Evolutionary conservation across 1,140 invertebrate genomes (phyloP), one percentile per base, ranked within the genome.

Genomic region (Tenebrio molitor): DNA sequence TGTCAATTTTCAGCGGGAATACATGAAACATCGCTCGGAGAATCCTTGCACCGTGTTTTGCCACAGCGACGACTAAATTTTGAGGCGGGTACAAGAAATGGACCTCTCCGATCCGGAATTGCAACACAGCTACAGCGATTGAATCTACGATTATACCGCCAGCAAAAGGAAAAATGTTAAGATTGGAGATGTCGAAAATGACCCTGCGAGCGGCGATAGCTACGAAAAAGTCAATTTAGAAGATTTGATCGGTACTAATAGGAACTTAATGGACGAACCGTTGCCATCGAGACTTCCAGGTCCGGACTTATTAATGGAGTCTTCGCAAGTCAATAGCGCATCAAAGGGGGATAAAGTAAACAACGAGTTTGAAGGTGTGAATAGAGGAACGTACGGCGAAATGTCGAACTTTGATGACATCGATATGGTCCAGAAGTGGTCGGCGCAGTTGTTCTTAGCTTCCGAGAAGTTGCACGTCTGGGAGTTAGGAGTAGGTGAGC

Each of bases 401-500:
- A 63, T 39, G 23, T 69, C 63, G 10, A 76, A 72, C 36, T 74
- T 71, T 69, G 75, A 73, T 15, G 73, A 74, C 21, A 17, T 76
- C 14, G 72, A 76, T 16, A 15, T 71, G 7, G 39, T 25, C 21
- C 67, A 69, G 12, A 84, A 83, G 79, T 94, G 92, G 92, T 86
- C 88, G 0, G 89, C 91, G 1, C 89, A 94, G 82, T 86, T 94
- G 16, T 84, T 93, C 15, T 79, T 91, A 14, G 89, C 90, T 14
- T 76, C 94, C 1, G 88, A 91, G 68, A 84, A 86, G 46, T 83
- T 94, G 10, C 93, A 90, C 79, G 84, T 42, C 86, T 89, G 44
- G 86, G 87, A 62, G 82, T 89, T 7, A 83, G 88, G 34, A 81
- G 80, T 74, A 88, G 41, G 82, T 84, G 44, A 68, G 72, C 78